These are phyloP conservation scores for Pseudococcus viburni DNA, from an alignment of 2,888 invertebrate genomes.

Conservation along the genomic window DNA sequence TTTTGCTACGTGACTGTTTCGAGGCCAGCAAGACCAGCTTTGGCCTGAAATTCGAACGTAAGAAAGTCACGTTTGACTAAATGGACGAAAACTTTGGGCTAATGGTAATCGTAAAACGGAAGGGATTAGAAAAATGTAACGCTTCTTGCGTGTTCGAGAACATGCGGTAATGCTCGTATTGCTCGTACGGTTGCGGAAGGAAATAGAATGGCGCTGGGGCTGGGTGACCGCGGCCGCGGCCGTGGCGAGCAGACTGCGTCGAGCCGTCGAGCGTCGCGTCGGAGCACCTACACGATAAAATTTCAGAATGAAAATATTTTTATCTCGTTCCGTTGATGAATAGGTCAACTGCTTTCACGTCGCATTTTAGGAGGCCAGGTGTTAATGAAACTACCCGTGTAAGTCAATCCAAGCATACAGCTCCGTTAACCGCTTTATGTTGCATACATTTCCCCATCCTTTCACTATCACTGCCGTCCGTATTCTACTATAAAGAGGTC, in stretches of 20 bases:
- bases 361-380: slow-evolving; percentile 56
- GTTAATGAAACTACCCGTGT: slow-evolving; percentile 59
- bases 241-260: background rate
- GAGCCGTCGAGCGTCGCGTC: background rate
- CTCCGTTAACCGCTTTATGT: slow-evolving; percentile 60
- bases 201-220: no score
- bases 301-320: slow-evolving; percentile 48
- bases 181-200: no score
- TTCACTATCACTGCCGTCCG: slow-evolving; percentile 63
- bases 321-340: slow-evolving; percentile 54
- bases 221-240: no score
- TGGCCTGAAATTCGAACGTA: no score
- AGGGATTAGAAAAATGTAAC: no score
- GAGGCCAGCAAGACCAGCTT: no score
- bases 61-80: no score
- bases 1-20: no score
- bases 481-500: slow-evolving; percentile 61
- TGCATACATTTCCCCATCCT: slow-evolving; percentile 58
- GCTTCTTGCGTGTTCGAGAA: no score
- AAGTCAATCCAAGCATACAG: slow-evolving; percentile 59
- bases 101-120: no score
- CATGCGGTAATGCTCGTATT: no score
- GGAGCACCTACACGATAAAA: slow-evolving; percentile 39
- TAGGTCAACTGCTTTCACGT: slow-evolving; percentile 62
- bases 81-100: no score